phyloP scores from a whole-genome alignment of 2,888 invertebrate species.

The Ophion costatus region DNA sequence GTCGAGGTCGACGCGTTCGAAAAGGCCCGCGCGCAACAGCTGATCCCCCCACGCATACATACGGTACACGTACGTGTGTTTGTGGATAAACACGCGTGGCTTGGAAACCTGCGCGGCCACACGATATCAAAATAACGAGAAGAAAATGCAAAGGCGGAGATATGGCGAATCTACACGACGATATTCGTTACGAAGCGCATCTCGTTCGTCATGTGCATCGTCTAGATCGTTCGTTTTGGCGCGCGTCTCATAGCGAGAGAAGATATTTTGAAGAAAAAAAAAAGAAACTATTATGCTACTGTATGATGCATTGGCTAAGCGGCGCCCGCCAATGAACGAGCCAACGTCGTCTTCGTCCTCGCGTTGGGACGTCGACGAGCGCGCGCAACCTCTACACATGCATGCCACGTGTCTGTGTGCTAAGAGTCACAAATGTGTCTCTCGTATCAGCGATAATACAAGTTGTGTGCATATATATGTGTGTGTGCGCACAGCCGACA shows the following conservation, averaged over 20 bases:
- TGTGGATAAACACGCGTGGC: not conserved
- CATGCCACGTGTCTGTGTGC: no score
- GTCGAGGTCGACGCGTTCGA: not conserved
- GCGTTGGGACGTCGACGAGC: no score
- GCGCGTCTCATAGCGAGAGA: slow-evolving; percentile 49
- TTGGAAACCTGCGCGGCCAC: not conserved
- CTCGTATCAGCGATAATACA: slow-evolving; percentile 9
- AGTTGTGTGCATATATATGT: slow-evolving; percentile 38
- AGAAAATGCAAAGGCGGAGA: not conserved
- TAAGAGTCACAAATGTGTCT: not conserved
- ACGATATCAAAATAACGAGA: slow-evolving; percentile 26
- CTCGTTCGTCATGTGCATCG: slow-evolving; percentile 1
- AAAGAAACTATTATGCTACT: no score
- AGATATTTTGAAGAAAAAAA: slow-evolving; percentile 3
- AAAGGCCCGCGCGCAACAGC: slow-evolving; percentile 28
- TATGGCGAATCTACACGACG: not conserved
- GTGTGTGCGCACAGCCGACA: no score
- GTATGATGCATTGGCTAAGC: slow-evolving; percentile 20
- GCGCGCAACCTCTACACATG: no score
- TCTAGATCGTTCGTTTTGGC: slow-evolving; percentile 57
- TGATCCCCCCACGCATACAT: not conserved
- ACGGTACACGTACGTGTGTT: no score
- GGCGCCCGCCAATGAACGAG: slow-evolving; percentile 46
- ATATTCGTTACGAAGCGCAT: not conserved
- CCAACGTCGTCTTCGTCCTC: slow-evolving; percentile 17